These are phyloP conservation scores for Aplodontia rufa DNA, from an alignment of 2,113 vertebrate genomes.

Conservation along the genomic window DNA sequence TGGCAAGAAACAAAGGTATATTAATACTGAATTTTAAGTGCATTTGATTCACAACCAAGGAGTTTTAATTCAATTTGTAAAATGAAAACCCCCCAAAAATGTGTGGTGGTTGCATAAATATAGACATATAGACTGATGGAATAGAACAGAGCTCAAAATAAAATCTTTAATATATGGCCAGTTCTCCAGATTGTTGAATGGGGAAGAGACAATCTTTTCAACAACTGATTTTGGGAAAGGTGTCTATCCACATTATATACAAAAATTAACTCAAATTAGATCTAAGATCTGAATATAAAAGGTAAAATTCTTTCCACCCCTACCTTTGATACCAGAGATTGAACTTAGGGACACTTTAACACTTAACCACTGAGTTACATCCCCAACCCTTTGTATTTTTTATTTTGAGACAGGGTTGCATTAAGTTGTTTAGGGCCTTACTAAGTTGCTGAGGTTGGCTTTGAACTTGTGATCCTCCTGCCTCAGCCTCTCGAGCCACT, in stretches of 20 bases:
- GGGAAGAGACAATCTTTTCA: neutral
- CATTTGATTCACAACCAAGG: neutral
- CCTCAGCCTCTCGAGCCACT: too few species aligned
- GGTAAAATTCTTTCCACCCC: too few species aligned
- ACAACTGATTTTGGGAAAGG: neutral
- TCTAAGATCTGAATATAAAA: neutral
- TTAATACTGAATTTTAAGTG: neutral
- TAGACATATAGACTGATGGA: neutral
- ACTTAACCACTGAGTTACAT: too few species aligned
- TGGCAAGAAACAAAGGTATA: neutral
- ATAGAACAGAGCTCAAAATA: too few species aligned
- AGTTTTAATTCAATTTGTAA: neutral
- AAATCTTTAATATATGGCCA: neutral
- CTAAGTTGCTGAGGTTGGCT: too few species aligned
- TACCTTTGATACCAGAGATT: too few species aligned
- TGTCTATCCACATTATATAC: neutral
- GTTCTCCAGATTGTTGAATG: neutral
- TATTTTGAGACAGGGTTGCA: too few species aligned
- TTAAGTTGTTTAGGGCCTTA: too few species aligned
- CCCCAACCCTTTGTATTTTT: too few species aligned
- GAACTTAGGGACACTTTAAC: too few species aligned
- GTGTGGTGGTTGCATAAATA: neutral
- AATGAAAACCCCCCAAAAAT: slow-evolving; percentile 16
- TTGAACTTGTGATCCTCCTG: too few species aligned
- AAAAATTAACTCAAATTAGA: neutral